These are phyloP conservation scores for Onychomys leucogaster DNA, from an alignment of 2,797 vertebrate species.

Conservation along the genomic window DNA sequence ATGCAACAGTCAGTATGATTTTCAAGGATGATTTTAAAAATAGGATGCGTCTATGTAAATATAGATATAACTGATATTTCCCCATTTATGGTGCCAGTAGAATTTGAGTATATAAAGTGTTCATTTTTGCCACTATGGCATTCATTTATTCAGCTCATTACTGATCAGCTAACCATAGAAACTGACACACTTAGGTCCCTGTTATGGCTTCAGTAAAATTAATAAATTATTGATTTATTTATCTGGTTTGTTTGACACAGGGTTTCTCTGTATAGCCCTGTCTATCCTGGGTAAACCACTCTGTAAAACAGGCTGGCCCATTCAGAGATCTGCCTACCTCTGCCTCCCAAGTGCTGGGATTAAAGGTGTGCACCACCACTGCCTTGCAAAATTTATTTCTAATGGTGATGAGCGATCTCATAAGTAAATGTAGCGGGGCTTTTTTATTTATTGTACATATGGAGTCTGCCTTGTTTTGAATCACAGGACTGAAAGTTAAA, in stretches of 20 bases:
- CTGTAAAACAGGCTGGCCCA: background rate
- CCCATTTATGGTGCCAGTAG: background rate
- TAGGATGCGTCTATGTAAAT: background rate
- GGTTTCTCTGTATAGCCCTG: background rate
- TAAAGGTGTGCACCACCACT: background rate
- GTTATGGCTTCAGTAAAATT: background rate
- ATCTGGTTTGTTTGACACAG: background rate
- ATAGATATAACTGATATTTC: background rate
- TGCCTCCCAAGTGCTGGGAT: background rate
- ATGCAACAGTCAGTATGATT: background rate
- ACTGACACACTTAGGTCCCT: background rate
- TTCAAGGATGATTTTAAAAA: background rate
- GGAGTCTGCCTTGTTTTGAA: background rate
- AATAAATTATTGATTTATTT: background rate
- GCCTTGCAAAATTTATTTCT: background rate
- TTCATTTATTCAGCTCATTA: background rate
- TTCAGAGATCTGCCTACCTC: background rate
- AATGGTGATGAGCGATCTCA: background rate
- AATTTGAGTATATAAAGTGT: background rate
- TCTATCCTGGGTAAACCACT: background rate
- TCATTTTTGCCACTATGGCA: background rate
- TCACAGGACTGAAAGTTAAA: background rate
- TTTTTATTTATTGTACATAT: background rate
- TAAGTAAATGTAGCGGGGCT: background rate
- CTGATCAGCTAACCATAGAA: background rate